Conservation (phyloP, 2,113 vertebrate species). For the Oryzias woworae region DNA sequence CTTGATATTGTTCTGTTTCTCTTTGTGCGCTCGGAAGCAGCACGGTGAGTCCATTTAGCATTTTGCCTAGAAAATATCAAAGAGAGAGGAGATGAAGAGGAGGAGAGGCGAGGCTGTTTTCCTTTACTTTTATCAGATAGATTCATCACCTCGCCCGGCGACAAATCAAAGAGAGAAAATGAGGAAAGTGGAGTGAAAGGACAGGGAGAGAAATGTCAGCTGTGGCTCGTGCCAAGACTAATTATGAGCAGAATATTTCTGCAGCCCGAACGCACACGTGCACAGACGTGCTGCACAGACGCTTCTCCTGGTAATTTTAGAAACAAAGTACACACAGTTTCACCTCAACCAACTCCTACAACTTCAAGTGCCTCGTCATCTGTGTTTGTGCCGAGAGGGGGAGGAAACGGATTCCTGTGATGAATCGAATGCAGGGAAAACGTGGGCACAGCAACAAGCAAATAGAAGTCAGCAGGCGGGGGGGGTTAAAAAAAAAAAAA, state of each 20-base stretch:
- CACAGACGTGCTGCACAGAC: slow-evolving; percentile 1
- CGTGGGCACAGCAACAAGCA: slow-evolving; percentile 70
- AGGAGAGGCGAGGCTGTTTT: neutral
- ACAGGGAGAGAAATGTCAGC: neutral
- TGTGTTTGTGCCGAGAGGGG: slow-evolving; percentile 48
- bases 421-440: slow-evolving; percentile 72
- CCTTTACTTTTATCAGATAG: slow-evolving; percentile 52
- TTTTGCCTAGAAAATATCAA: slow-evolving; percentile 57
- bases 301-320: slow-evolving; percentile 41
- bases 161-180: slow-evolving; percentile 35
- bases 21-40: slow-evolving; percentile 51
- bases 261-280: slow-evolving; percentile 25
- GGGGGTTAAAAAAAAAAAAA: slow-evolving; percentile 28
- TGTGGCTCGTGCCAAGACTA: slow-evolving; percentile 1
- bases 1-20: slow-evolving; percentile 64
- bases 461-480: slow-evolving; percentile 69
- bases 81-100: slow-evolving; percentile 21
- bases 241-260: slow-evolving; percentile 5
- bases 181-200: slow-evolving; percentile 3
- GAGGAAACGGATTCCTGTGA: slow-evolving; percentile 69
- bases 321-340: slow-evolving; percentile 35
- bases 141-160: slow-evolving; percentile 53
- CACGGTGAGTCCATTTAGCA: slow-evolving; percentile 58
- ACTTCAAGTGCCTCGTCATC: slow-evolving; percentile 9
- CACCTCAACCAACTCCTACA: slow-evolving; percentile 32